These are phyloP conservation scores for Datnioides undecimradiatus DNA, from an alignment of 2,113 vertebrate genomes.

Conservation along the genomic window DNA sequence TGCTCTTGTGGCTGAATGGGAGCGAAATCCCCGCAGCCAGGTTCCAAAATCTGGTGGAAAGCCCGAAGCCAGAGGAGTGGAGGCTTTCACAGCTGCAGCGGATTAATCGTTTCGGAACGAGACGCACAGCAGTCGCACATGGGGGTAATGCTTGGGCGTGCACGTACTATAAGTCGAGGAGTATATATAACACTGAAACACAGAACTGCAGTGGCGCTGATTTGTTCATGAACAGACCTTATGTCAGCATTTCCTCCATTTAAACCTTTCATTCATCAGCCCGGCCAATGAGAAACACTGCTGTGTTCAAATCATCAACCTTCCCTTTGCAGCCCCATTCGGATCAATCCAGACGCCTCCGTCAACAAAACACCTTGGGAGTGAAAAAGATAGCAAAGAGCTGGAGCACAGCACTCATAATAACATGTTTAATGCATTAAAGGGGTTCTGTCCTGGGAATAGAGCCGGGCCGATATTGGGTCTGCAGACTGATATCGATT, in stretches of 20 bases:
- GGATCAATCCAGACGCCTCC: neutral
- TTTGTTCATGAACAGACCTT: neutral
- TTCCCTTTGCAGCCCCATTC: neutral
- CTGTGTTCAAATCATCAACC: neutral
- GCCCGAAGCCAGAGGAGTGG: neutral
- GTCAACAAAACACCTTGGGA: neutral
- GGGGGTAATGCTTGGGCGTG: neutral
- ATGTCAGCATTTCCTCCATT: neutral
- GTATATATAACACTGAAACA: neutral
- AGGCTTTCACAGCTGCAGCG: neutral
- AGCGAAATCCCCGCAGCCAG: constrained; percentile 11
- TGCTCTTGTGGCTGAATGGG: neutral
- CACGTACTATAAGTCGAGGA: neutral
- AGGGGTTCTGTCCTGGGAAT: neutral
- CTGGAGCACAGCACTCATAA: neutral
- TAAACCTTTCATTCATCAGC: neutral
- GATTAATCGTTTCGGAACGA: neutral
- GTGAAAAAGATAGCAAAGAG: neutral
- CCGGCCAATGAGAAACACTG: neutral
- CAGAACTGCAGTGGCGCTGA: neutral
- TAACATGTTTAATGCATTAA: neutral
- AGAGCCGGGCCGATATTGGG: too few relatives aligned
- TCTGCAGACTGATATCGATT: too few relatives aligned
- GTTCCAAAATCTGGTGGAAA: neutral
- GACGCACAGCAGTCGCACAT: neutral